Percentiles rank a stretch among this genome's conserved stretches.
These are phyloP conservation scores for Manis javanica DNA, from an alignment of 2,797 vertebrate genomes.

Conservation along the genomic window DNA sequence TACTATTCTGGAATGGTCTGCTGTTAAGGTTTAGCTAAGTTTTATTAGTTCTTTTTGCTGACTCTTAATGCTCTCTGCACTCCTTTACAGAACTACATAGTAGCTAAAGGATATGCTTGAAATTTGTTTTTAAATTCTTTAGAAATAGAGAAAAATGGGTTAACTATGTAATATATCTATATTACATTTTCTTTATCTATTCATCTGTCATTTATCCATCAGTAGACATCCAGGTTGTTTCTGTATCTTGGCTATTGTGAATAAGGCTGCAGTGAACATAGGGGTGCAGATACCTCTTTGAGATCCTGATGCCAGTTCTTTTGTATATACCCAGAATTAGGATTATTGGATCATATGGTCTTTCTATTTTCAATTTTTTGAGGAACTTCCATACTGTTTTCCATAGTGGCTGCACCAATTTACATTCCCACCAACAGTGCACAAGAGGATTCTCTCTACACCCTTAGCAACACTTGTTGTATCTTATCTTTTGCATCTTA, in stretches of 20 bases:
- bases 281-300: background rate
- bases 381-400: background rate
- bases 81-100: background rate
- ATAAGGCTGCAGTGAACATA: background rate
- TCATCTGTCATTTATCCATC: background rate
- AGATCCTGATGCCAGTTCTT: background rate
- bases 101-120: background rate
- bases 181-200: background rate
- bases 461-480: background rate
- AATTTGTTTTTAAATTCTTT: conserved; percentile 3
- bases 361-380: background rate
- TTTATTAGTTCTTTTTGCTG: no score
- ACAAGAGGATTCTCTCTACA: background rate
- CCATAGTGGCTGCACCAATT: background rate
- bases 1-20: no score
- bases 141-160: conserved; percentile 15
- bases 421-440: background rate
- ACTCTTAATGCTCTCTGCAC: no score
- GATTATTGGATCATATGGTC: background rate
- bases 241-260: background rate
- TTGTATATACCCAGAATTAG: background rate
- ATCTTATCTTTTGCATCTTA: background rate
- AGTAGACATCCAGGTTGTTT: background rate
- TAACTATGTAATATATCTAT: background rate
- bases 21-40: no score